These are phyloP conservation scores for Micropterix aruncella DNA, from an alignment of 2,888 invertebrate species.

Conservation along the genomic window DNA sequence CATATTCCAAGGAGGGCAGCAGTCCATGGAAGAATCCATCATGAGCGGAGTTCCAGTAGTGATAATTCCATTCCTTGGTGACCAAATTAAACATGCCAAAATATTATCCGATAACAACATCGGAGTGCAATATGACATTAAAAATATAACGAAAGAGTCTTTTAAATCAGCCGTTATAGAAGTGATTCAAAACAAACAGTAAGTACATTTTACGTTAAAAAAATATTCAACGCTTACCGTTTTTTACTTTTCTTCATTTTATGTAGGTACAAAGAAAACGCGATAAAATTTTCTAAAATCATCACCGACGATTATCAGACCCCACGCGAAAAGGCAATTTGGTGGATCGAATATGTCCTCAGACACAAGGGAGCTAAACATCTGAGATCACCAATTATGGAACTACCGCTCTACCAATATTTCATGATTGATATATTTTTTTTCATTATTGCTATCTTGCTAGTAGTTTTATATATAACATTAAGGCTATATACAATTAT, in stretches of 20 bases:
- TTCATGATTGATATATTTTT: slow-evolving; percentile 14
- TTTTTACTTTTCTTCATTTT: not conserved
- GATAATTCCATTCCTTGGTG: slow-evolving; percentile 9
- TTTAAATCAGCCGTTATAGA: slow-evolving; percentile 2
- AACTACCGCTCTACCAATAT: slow-evolving; percentile 14
- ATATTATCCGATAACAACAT: slow-evolving; percentile 3
- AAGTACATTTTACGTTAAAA: not conserved
- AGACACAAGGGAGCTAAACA: slow-evolving; percentile 13
- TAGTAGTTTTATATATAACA: not conserved
- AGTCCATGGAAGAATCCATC: slow-evolving; percentile 12
- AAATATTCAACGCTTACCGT: not conserved
- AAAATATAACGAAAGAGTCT: slow-evolving; percentile 3
- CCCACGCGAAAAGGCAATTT: slow-evolving; percentile 15
- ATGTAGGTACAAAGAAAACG: slow-evolving; percentile 14
- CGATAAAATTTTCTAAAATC: slow-evolving; percentile 10
- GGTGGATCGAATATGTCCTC: slow-evolving; percentile 18
- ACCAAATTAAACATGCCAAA: slow-evolving; percentile 7
- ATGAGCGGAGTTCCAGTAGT: slow-evolving; percentile 9
- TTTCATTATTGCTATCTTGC: slow-evolving; percentile 3
- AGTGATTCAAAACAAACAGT: slow-evolving; percentile 4
- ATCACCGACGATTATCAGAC: slow-evolving; percentile 15
- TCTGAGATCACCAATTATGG: slow-evolving; percentile 11
- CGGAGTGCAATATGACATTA: not conserved
- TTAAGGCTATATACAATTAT: too few relatives aligned
- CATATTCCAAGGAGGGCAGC: slow-evolving; percentile 10